A percentile compares a stretch with the other conserved stretches of the same genome.
These are phyloP conservation scores for Diaperis boleti DNA, from an alignment of 2,888 invertebrate species.

Conservation along the genomic window DNA sequence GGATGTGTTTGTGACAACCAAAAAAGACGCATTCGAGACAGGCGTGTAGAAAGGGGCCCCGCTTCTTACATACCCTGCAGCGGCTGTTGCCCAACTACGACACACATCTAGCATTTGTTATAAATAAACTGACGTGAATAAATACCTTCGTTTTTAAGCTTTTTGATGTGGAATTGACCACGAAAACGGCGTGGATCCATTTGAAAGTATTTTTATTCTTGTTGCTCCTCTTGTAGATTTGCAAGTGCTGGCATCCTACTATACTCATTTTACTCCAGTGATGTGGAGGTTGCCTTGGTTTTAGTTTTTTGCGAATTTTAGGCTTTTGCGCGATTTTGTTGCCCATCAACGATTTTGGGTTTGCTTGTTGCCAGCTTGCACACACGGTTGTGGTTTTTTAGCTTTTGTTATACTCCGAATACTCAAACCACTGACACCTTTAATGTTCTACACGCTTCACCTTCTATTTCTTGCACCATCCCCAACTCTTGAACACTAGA, in stretches of 20 bases:
- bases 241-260: conserved; percentile 81
- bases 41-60: conserved; percentile 84
- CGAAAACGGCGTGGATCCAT: conserved; percentile 88
- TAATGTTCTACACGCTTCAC: too few relatives aligned
- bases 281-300: too few relatives aligned
- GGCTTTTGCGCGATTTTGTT: conserved; percentile 15
- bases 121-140: not conserved
- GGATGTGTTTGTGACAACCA: conserved; percentile 91
- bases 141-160: conserved; percentile 85
- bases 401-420: too few relatives aligned
- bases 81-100: conserved; percentile 40
- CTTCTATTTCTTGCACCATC: too few relatives aligned
- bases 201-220: conserved; percentile 73
- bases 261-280: conserved; percentile 52
- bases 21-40: conserved; percentile 94
- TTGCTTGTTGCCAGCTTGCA: too few relatives aligned
- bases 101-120: not conserved
- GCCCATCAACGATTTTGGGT: too few relatives aligned
- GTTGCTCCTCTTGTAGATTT: conserved; percentile 79
- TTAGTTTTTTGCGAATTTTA: not conserved
- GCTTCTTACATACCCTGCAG: conserved; percentile 85
- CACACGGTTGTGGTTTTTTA: too few relatives aligned
- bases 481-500: too few relatives aligned
- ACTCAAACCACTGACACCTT: too few relatives aligned
- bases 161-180: conserved; percentile 83